Evolutionary conservation across 2,888 invertebrate genomes (phyloP).

Genomic region (Myathropa florea): DNA sequence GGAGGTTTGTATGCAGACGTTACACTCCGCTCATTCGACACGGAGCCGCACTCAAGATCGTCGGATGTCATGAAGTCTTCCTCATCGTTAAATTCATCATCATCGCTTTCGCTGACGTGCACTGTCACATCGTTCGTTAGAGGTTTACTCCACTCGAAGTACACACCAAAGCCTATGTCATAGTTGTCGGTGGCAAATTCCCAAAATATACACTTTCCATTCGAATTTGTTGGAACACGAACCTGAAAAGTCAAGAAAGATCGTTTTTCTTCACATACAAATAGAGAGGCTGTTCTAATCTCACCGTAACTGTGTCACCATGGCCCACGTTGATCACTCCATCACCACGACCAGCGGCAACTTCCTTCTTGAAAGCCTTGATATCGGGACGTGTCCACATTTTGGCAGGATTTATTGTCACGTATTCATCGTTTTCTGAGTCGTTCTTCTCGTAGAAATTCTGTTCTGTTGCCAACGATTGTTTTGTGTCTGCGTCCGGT

Average conservation of each 20-base stretch:
- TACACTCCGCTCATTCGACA: conserved; percentile 75
- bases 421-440: conserved; percentile 79
- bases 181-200: conserved; percentile 99
- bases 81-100: conserved; percentile 84
- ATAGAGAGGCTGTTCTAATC: conserved; percentile 40
- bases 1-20: conserved; percentile 71
- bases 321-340: conserved; percentile 96
- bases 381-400: conserved; percentile 98
- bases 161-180: conserved; percentile 98
- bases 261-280: neutral
- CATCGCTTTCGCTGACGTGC: conserved; percentile 96
- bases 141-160: conserved; percentile 98
- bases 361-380: conserved; percentile 93
- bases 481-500: conserved; percentile 61
- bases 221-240: conserved; percentile 96
- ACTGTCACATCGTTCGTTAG: conserved; percentile 91
- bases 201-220: conserved; percentile 97
- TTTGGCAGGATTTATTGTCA: conserved; percentile 87
- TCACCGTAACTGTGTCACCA: conserved; percentile 97
- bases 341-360: conserved; percentile 90
- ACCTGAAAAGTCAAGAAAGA: conserved; percentile 80
- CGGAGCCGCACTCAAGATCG: conserved; percentile 84
- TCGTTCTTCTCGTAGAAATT: conserved; percentile 55
- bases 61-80: conserved; percentile 81
- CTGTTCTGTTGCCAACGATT: conserved; percentile 58